Evolutionary conservation across 2,888 invertebrate genomes (phyloP), one percentile per base, ranked within the genome.

Genomic region (Tetropium fuscum): DNA sequence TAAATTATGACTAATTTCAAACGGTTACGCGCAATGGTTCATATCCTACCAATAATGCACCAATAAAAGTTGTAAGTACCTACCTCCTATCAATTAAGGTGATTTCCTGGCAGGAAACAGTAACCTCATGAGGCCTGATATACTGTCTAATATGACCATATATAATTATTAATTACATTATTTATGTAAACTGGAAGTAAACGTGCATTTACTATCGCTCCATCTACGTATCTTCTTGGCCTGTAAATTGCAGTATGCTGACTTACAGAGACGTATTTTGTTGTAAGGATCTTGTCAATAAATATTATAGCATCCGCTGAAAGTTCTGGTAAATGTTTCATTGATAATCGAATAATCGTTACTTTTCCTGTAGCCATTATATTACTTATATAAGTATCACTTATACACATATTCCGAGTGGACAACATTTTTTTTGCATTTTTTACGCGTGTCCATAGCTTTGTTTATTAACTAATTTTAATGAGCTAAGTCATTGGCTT

Each of bases 111-210:
- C 15, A 44, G 44, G 44, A 44, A 44, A 5, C 10, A 3, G 13
- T 8, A 8, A 25, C 25, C 22, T 43, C 13, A 43, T 16, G 11
- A 27, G n/a, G 27, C n/a, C 11, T 6, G 6, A 27, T 44, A 16
- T 27, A 27, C 27, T 27, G 7, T 15, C 16, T 44, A 44, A 22
- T 44, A 27, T 27, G 27, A 44, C 44, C 44, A 44, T 27, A 44
- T 44, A 44, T 22, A 44, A 44, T 41, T 15, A 10, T 15, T 44
- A 44, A 43, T 43, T 25, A 25, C 11, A 8, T 11, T 11, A 7
- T 20, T 44, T 25, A 44, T 27, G 10, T 10, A 44, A 44, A 16
- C 25, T 44, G 44, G 44, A 27, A 43, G 43, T 43, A 43, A 41
- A 41, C 3, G 11, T 10, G 22, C 25, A 11, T 16, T 6, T 8